Evolutionary conservation across 2,888 invertebrate genomes (phyloP).

Genomic region (Reticulitermes lucifugus): DNA sequence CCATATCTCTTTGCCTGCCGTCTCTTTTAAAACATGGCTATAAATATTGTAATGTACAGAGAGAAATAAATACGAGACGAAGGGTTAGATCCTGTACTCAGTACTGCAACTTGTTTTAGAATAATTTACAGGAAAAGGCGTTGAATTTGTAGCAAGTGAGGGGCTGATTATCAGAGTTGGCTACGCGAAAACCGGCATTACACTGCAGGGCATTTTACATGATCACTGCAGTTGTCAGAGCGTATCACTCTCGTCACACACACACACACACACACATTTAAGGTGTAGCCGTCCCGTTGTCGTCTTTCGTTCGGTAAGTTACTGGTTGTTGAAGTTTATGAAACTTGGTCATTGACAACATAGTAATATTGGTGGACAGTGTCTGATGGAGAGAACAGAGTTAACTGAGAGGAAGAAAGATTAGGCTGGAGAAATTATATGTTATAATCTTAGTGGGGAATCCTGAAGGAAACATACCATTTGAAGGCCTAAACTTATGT

Average conservation of each 20-base stretch:
- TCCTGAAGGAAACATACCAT: no score
- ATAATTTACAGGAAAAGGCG: constrained; percentile 49
- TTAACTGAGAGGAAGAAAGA: no score
- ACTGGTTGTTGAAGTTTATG: no score
- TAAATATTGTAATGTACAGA: constrained; percentile 49
- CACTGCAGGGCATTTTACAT: not conserved
- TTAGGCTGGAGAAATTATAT: no score
- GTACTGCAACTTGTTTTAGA: constrained; percentile 48
- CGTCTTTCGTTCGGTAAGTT: no score
- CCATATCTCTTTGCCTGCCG: constrained; percentile 48
- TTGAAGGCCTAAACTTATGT: no score
- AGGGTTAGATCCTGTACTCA: constrained; percentile 15
- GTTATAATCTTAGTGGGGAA: no score
- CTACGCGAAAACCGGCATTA: constrained; percentile 27
- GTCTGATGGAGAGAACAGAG: no score
- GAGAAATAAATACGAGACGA: constrained; percentile 42
- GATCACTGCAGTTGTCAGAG: not conserved
- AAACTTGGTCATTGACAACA: no score
- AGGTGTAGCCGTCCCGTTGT: not conserved
- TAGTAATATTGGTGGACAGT: no score
- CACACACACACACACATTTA: not conserved
- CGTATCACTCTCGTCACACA: not conserved
- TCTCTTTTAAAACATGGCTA: constrained; percentile 49
- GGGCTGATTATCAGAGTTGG: constrained; percentile 46
- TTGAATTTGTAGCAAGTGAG: constrained; percentile 45